Base-by-base conservation (phyloP, 2,113 vertebrate species). In the Polypterus bichir region DNA sequence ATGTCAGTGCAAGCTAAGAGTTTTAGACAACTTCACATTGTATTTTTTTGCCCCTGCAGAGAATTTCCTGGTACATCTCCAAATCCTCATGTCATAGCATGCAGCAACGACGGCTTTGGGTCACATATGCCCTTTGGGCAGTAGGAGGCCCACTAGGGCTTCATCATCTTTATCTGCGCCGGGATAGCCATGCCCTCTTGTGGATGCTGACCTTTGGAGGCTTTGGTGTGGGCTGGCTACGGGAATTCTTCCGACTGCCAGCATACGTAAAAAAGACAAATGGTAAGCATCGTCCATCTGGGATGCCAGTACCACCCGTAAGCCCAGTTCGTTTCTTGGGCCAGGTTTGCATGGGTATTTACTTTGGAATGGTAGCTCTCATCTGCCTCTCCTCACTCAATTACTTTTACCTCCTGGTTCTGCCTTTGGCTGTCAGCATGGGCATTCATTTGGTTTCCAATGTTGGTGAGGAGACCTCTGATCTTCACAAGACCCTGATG, bases 191-290 rank as follows among this genome's bases (percentile, higher is more conserved):
- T 5, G 91, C 91, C 2, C 80, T 94, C 61, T 72, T 97, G 45
- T 92, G 92, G 90, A 86, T 96, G 79, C 69, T 97, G 46, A 93
- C 91, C 1, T 65, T 95, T 58, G 91, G 92, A 0, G 91, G 91
- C 1, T 92, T 92, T 64, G 90, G 90, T 0, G 65, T 89, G 1
- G 91, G 88, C 6, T 97, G 92, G 92, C 74, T 85, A 56, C 81
- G 87, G 77, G 93, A 94, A 9, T 62, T 90, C 65, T 73, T 89
- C 77, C 85, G 87, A 62, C 84, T 97, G 46, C 91, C 88, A 4
- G 69, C 75, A 6, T 93, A 93, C 65, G 92, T 97, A n/a, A 66
- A 69, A 0, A 68, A 60, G 47, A 79, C 75, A 1, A 74, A 68
- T 49, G 57, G 47, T 9, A 63, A 55, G 59, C 48, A 3, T 1